phyloP scores from a whole-genome alignment of 2,797 vertebrate species.

The Mormyrus hasselquistii region DNA sequence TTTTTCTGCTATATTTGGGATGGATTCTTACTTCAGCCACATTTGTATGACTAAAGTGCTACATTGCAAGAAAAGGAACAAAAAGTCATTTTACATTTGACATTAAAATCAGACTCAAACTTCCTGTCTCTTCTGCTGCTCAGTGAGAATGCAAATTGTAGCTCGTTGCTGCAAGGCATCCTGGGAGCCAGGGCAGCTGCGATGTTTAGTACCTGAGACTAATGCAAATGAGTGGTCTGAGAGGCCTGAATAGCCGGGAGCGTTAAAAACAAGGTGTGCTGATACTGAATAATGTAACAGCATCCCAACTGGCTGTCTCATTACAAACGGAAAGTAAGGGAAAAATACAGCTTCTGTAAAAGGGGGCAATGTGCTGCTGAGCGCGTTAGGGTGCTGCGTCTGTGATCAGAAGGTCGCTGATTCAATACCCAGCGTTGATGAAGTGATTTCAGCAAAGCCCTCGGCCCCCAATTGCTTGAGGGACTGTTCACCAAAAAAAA shows the following conservation, averaged over 20 bases:
- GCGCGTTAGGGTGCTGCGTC: not conserved
- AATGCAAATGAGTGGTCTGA: not conserved
- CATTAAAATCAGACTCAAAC: not conserved
- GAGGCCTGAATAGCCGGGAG: not conserved
- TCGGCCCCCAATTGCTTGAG: not conserved
- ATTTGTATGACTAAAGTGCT: not conserved
- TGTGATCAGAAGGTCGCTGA: not conserved
- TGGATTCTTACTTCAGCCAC: not conserved
- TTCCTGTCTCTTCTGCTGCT: not conserved
- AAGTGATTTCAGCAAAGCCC: not conserved
- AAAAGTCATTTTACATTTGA: not conserved
- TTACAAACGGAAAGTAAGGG: not conserved
- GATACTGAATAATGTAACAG: not conserved
- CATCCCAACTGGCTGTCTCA: not conserved
- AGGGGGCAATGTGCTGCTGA: not conserved
- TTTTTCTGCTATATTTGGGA: not conserved
- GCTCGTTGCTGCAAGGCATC: not conserved
- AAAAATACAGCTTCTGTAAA: not conserved
- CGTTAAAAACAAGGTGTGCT: not conserved
- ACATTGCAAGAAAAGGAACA: not conserved
- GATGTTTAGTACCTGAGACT: not conserved
- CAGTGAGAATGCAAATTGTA: not conserved
- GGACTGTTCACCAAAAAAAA: not conserved
- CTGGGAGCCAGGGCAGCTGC: not conserved
- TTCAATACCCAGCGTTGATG: not conserved